Evolutionary conservation across 2,888 invertebrate genomes (phyloP), one percentile per base, ranked within the genome.

Genomic region (Euproctis similis): DNA sequence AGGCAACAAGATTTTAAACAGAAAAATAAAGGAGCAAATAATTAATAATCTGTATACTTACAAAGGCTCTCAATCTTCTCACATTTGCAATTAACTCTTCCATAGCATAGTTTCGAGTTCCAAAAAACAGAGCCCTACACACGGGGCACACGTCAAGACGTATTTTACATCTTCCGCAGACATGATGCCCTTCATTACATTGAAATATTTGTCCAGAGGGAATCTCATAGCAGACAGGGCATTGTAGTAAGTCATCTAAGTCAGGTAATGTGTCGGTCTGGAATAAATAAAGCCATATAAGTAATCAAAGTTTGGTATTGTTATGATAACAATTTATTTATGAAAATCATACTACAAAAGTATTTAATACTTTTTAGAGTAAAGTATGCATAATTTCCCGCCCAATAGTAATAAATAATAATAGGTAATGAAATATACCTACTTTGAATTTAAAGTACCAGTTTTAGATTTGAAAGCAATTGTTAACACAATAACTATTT

Each of bases 161-260:
- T 22, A 53, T 45, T 43, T 76, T 85, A 54, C 88, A 88, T 1
- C 60, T 52, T 2, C 70, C 71, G 38, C 88, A 88, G 0, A 88
- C 78, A 58, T 87, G 86, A 47, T 88, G 88, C 0, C 88, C 88
- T 38, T 85, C 78, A 44, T 72, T 63, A 46, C 88, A 88, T 50
- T 86, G 85, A 36, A 81, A 74, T 34, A 87, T 84, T 36, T 76
- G 75, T 1, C 74, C 77, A 1, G 65, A 39, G 7, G 86, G 80
- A 30, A 81, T 74, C 42, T 86, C 86, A 46, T 85, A 85, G 56
- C 88, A 88, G n/a, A 88, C 81, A 11, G 86, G 87, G 53, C 88
- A 88, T 58, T 86, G 85, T 3, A 88, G 56, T 26, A 87, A 46
- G 31, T 87, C 86, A 46, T 87, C 87, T 28, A 88, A 63, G 39